Evolutionary conservation across 2,113 vertebrate species (phyloP).

Genomic region (Phycodurus eques): DNA sequence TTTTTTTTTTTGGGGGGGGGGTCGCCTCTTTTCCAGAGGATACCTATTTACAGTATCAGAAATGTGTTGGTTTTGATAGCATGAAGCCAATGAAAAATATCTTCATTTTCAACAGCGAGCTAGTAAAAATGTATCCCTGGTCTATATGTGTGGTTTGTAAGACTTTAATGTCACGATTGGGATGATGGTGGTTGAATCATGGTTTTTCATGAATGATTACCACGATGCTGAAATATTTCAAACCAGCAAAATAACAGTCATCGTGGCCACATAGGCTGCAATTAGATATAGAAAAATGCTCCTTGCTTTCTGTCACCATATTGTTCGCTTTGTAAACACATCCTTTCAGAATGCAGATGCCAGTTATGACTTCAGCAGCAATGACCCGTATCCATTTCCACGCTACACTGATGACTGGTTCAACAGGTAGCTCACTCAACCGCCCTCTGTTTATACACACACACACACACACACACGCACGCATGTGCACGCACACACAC

Average conservation of each 20-base stretch:
- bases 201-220: background rate
- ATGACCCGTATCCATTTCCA: conserved; percentile 94
- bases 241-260: background rate
- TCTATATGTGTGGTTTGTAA: too few species aligned
- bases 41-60: too few species aligned
- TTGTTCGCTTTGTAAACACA: conserved; percentile 39
- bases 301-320: conserved; percentile 8
- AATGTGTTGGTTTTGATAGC: too few species aligned
- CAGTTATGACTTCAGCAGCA: conserved; percentile 99
- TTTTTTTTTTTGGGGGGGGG: too few species aligned
- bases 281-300: conserved; percentile 31
- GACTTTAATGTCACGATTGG: too few species aligned
- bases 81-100: too few species aligned
- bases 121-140: too few species aligned
- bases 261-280: conserved; percentile 16
- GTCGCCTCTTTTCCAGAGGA: too few species aligned
- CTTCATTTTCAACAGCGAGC: too few species aligned
- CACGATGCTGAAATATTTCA: background rate
- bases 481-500: background rate
- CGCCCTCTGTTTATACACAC: conserved; percentile 17
- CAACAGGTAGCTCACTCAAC: conserved; percentile 84
- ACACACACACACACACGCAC: background rate
- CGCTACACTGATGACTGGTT: conserved; percentile 99
- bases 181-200: too few species aligned
- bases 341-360: conserved; percentile 93